Evolutionary conservation across 2,113 vertebrate species (phyloP).

Genomic region (Mohoua ochrocephala): DNA sequence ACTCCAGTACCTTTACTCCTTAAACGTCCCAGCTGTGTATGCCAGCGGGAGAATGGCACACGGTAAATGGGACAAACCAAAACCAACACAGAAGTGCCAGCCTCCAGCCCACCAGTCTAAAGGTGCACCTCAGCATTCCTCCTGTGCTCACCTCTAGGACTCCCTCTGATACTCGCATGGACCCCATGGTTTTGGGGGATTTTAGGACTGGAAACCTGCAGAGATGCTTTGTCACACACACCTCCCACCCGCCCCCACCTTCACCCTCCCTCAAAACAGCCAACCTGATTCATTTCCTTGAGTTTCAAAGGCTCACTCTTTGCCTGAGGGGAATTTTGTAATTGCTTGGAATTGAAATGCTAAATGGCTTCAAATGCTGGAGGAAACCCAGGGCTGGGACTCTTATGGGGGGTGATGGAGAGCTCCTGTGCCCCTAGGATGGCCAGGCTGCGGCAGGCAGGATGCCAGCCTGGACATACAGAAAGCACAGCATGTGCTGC

Average conservation of each 20-base stretch:
- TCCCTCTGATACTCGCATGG: not conserved
- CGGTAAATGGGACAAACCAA: rapidly evolving
- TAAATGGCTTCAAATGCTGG: not conserved
- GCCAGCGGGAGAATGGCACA: not conserved
- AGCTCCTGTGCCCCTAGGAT: rapidly evolving
- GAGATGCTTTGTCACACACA: not conserved
- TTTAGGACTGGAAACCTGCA: not conserved
- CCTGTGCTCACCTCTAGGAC: not conserved
- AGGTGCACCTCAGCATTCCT: not conserved
- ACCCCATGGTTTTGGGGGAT: not conserved
- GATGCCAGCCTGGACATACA: not conserved
- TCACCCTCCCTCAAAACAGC: not conserved
- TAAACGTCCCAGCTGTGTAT: not conserved
- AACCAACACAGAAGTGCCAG: too few relatives aligned
- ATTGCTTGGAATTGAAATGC: not conserved
- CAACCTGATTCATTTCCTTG: not conserved
- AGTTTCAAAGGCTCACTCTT: not conserved
- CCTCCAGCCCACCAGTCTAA: not conserved
- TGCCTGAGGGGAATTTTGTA: not conserved
- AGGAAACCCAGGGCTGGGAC: not conserved
- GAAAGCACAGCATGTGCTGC: not conserved
- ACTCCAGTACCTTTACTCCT: not conserved
- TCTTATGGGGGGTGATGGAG: not conserved
- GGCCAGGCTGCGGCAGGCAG: not conserved
- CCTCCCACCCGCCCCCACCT: not conserved